Evolutionary conservation across 2,797 vertebrate species (phyloP), one percentile per base, ranked within the genome.

Genomic region (Malacoctenus gilli): DNA sequence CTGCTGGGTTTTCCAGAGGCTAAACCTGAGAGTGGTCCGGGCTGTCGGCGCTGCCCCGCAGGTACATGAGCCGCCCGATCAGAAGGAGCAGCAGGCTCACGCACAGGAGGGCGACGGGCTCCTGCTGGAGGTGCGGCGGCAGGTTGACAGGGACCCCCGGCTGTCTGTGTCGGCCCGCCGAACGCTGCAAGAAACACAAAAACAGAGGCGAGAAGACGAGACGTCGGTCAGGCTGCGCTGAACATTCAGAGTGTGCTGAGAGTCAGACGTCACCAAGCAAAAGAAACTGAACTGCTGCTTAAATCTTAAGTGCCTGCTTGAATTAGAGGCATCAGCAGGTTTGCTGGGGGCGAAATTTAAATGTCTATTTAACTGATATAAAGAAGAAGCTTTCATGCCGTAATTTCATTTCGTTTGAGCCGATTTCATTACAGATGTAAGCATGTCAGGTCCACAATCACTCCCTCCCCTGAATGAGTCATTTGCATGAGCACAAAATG

Each of bases 31-130:
- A 53, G 48, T 53, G 58, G 64, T 74, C 68, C 4, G n/a, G 57
- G 65, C 16, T 63, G 77, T 61, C 55, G 15, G 59, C 59, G 52
- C 59, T 72, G 73, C 78, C 71, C 32, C 86, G 85, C 16, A 72
- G 55, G 75, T 87, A 89, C 40, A 92, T 70, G 11, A 92, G 65
- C 36, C 88, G 79, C 59, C 85, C 82, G 7, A 92, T 76, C 35
- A 92, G 30, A n/a, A 89, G 48, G 35, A 92, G 57, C 57, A 91
- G 38, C 13, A 89, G 41, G 40, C 83, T 62, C 43, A 90, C 31
- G 58, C 88, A 90, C 19, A 90, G 21, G 60, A 91, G 30, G 57
- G 90, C 13, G 10, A 59, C 20, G 1, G 83, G 88, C 50, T 89
- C 85, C 28, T 83, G 87, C 30, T 66, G 77, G 44, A 81, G 43